A percentile compares a stretch with the other conserved stretches of the same genome.
Evolutionary conservation across 1,140 invertebrate species (phyloP).

Genomic region (Pogonomyrmex californicus): DNA sequence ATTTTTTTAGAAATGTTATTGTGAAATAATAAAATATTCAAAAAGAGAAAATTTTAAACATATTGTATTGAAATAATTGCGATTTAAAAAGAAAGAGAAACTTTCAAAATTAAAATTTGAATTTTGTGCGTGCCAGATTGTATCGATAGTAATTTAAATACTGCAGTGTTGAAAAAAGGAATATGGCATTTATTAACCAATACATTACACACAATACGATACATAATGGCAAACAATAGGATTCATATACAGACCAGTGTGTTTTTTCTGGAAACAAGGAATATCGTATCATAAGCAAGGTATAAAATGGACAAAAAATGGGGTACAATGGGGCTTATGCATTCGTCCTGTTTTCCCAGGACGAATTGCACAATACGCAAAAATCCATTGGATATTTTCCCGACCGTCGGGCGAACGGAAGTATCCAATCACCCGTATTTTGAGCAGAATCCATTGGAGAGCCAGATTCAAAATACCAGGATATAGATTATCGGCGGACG

Average conservation of each 20-base stretch:
- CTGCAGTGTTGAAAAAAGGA: slow-evolving; percentile 8
- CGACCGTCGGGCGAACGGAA: slow-evolving; percentile 32
- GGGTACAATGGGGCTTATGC: slow-evolving; percentile 39
- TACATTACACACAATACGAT: slow-evolving; percentile 3
- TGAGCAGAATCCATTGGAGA: slow-evolving; percentile 46
- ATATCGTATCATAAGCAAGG: slow-evolving; percentile 46
- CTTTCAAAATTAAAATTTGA: background rate
- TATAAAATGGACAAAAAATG: slow-evolving; percentile 47
- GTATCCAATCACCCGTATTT: slow-evolving; percentile 61
- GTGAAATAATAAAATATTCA: background rate
- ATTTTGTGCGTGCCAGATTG: background rate
- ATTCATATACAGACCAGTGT: background rate
- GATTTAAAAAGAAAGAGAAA: background rate
- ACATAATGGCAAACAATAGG: slow-evolving; percentile 27
- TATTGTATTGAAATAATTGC: background rate
- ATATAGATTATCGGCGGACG: slow-evolving; percentile 62
- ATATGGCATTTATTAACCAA: slow-evolving; percentile 20
- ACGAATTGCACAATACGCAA: slow-evolving; percentile 55
- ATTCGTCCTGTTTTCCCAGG: slow-evolving; percentile 34
- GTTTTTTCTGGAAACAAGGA: slow-evolving; percentile 11
- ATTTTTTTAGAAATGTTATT: background rate
- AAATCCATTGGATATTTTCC: slow-evolving; percentile 56
- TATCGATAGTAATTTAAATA: slow-evolving; percentile 7
- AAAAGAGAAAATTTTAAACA: background rate
- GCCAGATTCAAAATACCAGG: slow-evolving; percentile 56